Evolutionary conservation across 2,797 vertebrate species (phyloP).

Genomic region (Limosa lapponica): DNA sequence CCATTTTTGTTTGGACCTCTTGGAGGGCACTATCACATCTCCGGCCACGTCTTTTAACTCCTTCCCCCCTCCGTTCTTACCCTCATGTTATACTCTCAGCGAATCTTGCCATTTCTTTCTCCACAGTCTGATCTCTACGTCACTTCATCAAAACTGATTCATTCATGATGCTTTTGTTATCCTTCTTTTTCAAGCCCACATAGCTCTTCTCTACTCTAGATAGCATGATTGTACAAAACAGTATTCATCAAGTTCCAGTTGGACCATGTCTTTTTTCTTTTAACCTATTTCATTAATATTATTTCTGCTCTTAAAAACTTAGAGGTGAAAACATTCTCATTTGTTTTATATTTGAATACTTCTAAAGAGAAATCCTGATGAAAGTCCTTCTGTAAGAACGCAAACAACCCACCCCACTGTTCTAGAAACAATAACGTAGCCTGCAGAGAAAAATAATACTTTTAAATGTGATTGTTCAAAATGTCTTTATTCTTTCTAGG

Average conservation of each 20-base stretch:
- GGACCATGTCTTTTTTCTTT: not conserved
- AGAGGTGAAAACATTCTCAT: not conserved
- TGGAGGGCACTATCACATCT: not conserved
- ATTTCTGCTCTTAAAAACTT: not conserved
- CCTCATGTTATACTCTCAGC: not conserved
- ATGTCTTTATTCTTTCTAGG: conserved; percentile 75
- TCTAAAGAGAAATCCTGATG: not conserved
- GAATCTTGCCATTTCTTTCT: not conserved
- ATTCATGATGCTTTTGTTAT: not conserved
- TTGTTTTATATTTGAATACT: not conserved
- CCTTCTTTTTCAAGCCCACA: not conserved
- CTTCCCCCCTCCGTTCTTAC: not conserved
- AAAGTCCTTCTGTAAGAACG: not conserved
- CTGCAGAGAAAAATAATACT: not conserved
- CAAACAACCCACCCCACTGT: not conserved
- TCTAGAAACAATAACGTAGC: not conserved
- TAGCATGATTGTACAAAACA: not conserved
- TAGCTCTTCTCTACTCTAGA: not conserved
- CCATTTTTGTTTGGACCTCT: not conserved
- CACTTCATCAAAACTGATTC: not conserved
- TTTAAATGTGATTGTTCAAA: not conserved
- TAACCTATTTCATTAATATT: not conserved
- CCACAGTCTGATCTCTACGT: not conserved
- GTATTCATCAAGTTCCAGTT: not conserved
- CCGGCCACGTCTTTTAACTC: not conserved